Evolutionary conservation across 2,888 invertebrate species (phyloP).

Genomic region (Sinopyrophorus schimmeli): DNA sequence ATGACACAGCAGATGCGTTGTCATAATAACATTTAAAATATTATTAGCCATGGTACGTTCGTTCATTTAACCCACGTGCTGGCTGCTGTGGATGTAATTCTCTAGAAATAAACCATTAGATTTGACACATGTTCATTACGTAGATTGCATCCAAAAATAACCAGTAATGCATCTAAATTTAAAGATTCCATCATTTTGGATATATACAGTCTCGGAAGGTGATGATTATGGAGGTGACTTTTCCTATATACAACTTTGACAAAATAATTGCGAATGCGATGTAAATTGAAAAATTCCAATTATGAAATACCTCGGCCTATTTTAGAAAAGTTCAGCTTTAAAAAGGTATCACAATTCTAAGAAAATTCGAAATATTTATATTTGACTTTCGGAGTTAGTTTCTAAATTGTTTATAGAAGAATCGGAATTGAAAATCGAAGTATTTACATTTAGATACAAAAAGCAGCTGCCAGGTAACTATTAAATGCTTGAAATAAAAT

Average conservation of each 20-base stretch:
- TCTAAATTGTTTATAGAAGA: too few species aligned
- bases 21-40: constrained; percentile 11
- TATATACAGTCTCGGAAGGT: constrained; percentile 15
- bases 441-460: too few species aligned
- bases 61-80: constrained; percentile 28
- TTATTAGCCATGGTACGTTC: constrained; percentile 10
- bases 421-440: too few species aligned
- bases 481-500: too few species aligned
- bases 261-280: too few species aligned
- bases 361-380: too few species aligned
- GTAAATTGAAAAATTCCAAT: too few species aligned
- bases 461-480: too few species aligned
- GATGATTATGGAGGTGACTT: not conserved
- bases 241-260: not conserved
- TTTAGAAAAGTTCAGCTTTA: too few species aligned
- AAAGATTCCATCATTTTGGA: constrained; percentile 37
- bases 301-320: too few species aligned
- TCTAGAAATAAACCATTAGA: constrained; percentile 18
- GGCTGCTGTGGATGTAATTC: constrained; percentile 17
- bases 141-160: constrained; percentile 30
- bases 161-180: constrained; percentile 33
- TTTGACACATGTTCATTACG: constrained; percentile 30
- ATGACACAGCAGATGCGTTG: not conserved
- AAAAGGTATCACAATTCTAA: too few species aligned
- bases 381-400: too few species aligned